Conservation (phyloP, 2,888 invertebrate species). For the Eueremaeus valkanovi region DNA sequence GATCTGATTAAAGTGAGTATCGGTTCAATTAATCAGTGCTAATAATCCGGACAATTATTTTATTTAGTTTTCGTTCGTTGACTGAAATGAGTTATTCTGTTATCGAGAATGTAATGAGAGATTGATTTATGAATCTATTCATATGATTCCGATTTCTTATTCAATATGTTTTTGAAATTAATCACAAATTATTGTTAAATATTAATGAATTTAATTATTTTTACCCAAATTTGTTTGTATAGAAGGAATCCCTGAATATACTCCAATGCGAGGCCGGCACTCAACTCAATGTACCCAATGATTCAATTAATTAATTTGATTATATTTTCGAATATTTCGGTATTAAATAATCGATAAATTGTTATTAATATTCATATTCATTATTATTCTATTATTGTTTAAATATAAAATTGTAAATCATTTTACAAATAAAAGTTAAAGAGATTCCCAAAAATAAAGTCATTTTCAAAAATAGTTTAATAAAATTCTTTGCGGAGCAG, state of each 20-base stretch:
- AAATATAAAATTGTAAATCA: too few species aligned
- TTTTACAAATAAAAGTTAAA: too few species aligned
- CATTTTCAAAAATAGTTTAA: not conserved
- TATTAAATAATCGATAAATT: not conserved
- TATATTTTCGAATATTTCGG: not conserved
- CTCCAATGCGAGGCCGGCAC: conserved; percentile 3
- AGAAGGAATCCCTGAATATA: conserved; percentile 15
- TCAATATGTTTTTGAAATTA: not conserved
- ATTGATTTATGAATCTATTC: too few species aligned
- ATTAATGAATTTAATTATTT: not conserved
- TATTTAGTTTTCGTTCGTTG: too few species aligned
- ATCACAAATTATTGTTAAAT: not conserved
- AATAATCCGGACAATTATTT: too few species aligned
- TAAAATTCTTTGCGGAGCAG: too few species aligned
- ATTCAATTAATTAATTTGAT: not conserved
- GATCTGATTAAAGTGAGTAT: conserved; percentile 1
- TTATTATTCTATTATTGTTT: too few species aligned
- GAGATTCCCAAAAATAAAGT: too few species aligned
- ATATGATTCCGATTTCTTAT: too few species aligned
- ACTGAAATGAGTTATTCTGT: too few species aligned
- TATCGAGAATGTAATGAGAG: too few species aligned
- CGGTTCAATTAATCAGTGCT: too few species aligned
- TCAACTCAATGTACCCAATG: not conserved
- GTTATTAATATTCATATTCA: not conserved
- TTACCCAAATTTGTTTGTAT: not conserved